Conservation (phyloP, 2,888 invertebrate genomes). For the Andrena minutula region DNA sequence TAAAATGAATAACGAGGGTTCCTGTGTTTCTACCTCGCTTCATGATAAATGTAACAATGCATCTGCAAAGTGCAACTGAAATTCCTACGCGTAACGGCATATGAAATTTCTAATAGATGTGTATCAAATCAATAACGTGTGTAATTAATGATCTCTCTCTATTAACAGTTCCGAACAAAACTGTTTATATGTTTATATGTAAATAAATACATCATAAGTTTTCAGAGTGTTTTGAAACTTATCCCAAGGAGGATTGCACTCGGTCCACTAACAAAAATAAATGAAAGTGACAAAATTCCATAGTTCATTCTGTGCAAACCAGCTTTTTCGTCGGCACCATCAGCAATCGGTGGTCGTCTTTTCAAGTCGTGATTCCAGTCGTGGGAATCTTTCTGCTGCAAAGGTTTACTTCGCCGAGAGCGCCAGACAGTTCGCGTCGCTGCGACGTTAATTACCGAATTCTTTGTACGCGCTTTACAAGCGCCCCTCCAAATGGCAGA, state of each 20-base stretch:
- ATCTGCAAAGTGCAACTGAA: too few species aligned
- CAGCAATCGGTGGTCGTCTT: constrained; percentile 26
- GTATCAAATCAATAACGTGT: too few species aligned
- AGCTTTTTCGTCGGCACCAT: constrained; percentile 18
- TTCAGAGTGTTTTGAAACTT: too few species aligned
- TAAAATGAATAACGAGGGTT: not conserved
- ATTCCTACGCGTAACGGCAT: too few species aligned
- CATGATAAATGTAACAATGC: too few species aligned
- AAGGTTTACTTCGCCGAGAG: not conserved
- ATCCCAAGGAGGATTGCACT: too few species aligned
- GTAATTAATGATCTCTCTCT: too few species aligned
- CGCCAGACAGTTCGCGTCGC: constrained; percentile 13
- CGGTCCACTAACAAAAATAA: not conserved
- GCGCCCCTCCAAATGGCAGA: constrained; percentile 49
- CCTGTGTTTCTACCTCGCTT: not conserved
- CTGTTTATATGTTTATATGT: too few species aligned
- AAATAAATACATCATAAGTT: too few species aligned
- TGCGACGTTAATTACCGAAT: constrained; percentile 67
- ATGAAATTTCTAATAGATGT: too few species aligned
- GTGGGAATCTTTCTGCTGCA: constrained; percentile 10
- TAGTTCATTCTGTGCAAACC: not conserved
- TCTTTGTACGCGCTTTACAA: constrained; percentile 66
- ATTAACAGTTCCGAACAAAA: too few species aligned
- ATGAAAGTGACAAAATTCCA: not conserved
- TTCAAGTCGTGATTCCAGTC: constrained; percentile 19